These are phyloP conservation scores for Hypena proboscidalis DNA, from an alignment of 2,888 invertebrate genomes.

Conservation along the genomic window DNA sequence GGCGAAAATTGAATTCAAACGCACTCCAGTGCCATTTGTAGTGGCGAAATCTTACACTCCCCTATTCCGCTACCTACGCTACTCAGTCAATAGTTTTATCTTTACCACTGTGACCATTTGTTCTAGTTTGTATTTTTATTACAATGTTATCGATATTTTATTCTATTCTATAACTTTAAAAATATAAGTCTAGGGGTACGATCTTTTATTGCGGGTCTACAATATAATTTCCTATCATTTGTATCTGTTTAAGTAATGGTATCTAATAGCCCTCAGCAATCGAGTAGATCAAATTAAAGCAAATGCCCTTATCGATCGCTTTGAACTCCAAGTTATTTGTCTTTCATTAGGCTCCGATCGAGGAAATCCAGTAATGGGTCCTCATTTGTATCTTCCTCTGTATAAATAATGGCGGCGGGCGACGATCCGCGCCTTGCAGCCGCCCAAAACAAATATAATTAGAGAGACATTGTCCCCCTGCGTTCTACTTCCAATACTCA, in stretches of 20 bases:
- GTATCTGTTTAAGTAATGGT: slow-evolving; percentile 24
- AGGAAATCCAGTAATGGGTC: slow-evolving; percentile 77
- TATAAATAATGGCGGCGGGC: slow-evolving; percentile 70
- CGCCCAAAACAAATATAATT: slow-evolving; percentile 71
- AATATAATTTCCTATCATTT: slow-evolving; percentile 18
- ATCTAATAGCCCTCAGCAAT: slow-evolving; percentile 34
- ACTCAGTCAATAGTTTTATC: slow-evolving; percentile 58
- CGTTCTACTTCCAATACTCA: slow-evolving; percentile 36
- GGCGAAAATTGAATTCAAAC: slow-evolving; percentile 39
- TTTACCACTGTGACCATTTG: slow-evolving; percentile 53
- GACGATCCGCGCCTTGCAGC: slow-evolving; percentile 57
- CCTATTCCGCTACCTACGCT: slow-evolving; percentile 33
- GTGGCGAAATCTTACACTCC: slow-evolving; percentile 30
- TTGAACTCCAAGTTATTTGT: slow-evolving; percentile 75
- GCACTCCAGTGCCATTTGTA: slow-evolving; percentile 20
- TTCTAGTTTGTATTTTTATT: slow-evolving; percentile 56
- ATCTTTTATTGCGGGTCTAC: not conserved
- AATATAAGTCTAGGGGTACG: too few species aligned
- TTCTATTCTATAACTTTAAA: not conserved
- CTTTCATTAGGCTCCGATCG: slow-evolving; percentile 77
- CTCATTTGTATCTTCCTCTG: slow-evolving; percentile 76
- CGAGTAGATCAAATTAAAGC: slow-evolving; percentile 66
- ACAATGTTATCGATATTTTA: slow-evolving; percentile 53
- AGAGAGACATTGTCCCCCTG: slow-evolving; percentile 57
- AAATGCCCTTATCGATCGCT: slow-evolving; percentile 69